These are phyloP conservation scores for Phymorhynchus buccinoides DNA, from an alignment of 1,140 invertebrate genomes.

Conservation along the genomic window DNA sequence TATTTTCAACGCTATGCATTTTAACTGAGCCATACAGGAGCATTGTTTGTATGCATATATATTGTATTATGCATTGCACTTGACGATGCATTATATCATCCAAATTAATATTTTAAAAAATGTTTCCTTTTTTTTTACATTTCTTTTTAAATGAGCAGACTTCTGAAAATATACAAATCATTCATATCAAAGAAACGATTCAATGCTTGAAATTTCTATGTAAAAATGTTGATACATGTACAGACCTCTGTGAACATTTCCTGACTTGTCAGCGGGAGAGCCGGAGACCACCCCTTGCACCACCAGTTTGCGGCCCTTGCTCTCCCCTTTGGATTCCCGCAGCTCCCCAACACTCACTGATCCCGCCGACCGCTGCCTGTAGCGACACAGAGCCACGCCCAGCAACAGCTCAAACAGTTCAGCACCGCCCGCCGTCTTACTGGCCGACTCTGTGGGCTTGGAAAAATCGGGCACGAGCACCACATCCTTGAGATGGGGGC, in stretches of 20 bases:
- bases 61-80: too few species aligned
- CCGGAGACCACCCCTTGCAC: constrained; percentile 50
- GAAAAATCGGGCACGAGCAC: constrained; percentile 47
- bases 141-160: too few species aligned
- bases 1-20: too few species aligned
- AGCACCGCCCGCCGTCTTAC: constrained; percentile 37
- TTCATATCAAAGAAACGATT: too few species aligned
- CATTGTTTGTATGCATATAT: too few species aligned
- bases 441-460: constrained; percentile 32
- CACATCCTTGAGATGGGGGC: constrained; percentile 49
- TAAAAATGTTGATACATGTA: too few species aligned
- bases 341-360: background rate
- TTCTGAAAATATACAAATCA: too few species aligned
- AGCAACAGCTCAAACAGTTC: constrained; percentile 55
- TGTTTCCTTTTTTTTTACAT: too few species aligned
- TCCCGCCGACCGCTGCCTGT: constrained; percentile 44
- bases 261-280: constrained; percentile 50
- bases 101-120: too few species aligned
- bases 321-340: background rate
- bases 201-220: too few species aligned
- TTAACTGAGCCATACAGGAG: too few species aligned
- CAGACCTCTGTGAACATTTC: constrained; percentile 55
- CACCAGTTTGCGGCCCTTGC: constrained; percentile 48
- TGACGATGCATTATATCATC: too few species aligned
- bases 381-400: constrained; percentile 56